Percentiles rank a stretch among this genome's conserved stretches.
phyloP scores from a whole-genome alignment of 2,797 vertebrate genomes.

The Poecilia wingei region DNA sequence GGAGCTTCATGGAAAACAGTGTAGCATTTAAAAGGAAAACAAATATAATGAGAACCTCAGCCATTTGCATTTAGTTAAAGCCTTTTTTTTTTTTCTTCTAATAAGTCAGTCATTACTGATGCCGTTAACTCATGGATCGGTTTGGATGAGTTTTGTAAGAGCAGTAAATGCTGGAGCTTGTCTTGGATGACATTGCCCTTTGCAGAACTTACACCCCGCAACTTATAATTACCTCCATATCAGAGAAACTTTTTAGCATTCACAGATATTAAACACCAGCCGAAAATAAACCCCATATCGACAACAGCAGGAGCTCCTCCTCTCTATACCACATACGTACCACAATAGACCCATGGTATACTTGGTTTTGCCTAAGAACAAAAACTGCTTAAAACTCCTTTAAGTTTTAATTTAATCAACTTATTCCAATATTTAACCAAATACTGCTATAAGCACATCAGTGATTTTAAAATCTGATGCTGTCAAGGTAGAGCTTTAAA shows the following conservation, averaged over 20 bases:
- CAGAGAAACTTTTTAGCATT: background rate
- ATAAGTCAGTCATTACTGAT: background rate
- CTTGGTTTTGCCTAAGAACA: background rate
- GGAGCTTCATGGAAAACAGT: constrained; percentile 15
- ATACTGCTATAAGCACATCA: background rate
- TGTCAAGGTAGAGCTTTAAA: background rate
- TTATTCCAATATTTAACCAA: background rate
- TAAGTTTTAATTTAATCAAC: background rate
- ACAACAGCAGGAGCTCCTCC: background rate
- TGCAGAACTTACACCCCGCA: background rate
- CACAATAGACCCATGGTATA: background rate
- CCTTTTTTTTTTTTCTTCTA: background rate
- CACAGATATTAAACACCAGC: background rate
- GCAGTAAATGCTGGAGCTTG: background rate
- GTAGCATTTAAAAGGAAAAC: constrained; percentile 12
- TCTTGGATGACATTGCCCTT: background rate
- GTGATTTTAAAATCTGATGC: background rate
- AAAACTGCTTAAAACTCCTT: background rate
- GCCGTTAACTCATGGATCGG: background rate
- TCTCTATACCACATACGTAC: background rate
- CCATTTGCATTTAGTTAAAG: background rate
- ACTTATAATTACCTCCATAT: background rate
- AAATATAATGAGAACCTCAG: background rate
- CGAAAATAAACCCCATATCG: background rate
- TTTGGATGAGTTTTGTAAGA: background rate